Base-by-base conservation (phyloP, 2,888 invertebrate species). In the Zootermopsis nevadensis region DNA sequence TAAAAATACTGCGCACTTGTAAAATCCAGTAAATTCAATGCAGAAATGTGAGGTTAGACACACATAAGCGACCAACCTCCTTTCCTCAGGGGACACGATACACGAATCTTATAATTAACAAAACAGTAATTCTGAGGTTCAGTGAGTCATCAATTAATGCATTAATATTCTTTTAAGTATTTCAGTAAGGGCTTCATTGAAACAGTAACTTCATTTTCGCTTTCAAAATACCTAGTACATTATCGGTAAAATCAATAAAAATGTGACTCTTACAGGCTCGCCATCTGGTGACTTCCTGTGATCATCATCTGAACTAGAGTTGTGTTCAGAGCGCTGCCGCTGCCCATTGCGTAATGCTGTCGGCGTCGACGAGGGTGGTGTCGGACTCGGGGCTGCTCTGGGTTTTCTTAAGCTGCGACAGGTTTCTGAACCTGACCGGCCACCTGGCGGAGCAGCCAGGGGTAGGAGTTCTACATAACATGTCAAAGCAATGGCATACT, bases 321-420 rank as follows among this genome's bases (percentile, higher is more conserved):
- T 88, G 86, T 88, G 88, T 24, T 85, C 83, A 1, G 82, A 77
- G n/a, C 84, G 82, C 60, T 81, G 84, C 31, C 80, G 76, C 72
- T 53, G 79, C 4, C 84, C 85, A 74, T 84, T 84, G 31, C 77
- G 81, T 31, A 83, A 60, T 1, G 69, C 31, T 2, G 83, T 53
- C 12, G 38, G 27, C 10, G 67, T 77, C 15, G 82, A 55, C 10
- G 82, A 79, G 6, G 84, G 90, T 22, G 91, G 91, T 1, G 90
- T 91, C 1, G 92, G 92, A 88, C 92, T 92, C 35, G 92, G 92
- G 3, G 91, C 92, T 15, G 91, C 91, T 85, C 92, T 89, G 42
- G 88, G 87, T 88, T 89, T 88, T 38, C 86, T 86, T 72, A 86
- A 82, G 30, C 86, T 86, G 80, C 86, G 86, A 48, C 85, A 85